phyloP scores from a whole-genome alignment of 2,888 invertebrate species.

The Pandemis cinnamomeana region DNA sequence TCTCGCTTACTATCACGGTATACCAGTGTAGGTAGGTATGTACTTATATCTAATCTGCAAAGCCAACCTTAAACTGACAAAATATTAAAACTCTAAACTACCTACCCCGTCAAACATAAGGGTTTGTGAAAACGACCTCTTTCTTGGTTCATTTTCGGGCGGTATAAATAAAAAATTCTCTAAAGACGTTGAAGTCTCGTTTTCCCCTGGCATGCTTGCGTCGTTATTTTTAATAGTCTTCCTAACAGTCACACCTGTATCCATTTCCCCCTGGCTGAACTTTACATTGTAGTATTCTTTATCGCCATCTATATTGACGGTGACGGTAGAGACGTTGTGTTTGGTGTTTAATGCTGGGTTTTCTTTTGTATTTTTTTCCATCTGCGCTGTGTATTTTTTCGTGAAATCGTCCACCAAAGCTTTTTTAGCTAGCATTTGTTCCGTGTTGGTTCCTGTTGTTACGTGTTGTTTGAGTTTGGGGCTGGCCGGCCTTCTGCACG shows the following conservation, averaged over 20 bases:
- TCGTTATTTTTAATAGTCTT: slow-evolving; percentile 50
- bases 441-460: slow-evolving; percentile 52
- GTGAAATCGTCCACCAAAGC: slow-evolving; percentile 63
- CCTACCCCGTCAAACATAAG: slow-evolving; percentile 43
- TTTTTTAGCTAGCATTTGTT: slow-evolving; percentile 59
- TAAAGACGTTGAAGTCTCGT: slow-evolving; percentile 44
- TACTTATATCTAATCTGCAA: no score
- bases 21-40: no score
- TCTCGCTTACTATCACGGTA: no score
- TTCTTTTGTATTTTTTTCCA: slow-evolving; percentile 46
- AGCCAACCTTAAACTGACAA: neutral
- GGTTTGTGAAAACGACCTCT: slow-evolving; percentile 44
- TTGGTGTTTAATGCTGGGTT: slow-evolving; percentile 44
- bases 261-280: slow-evolving; percentile 55
- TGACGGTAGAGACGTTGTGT: slow-evolving; percentile 58
- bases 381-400: slow-evolving; percentile 51
- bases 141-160: slow-evolving; percentile 43
- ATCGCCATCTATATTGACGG: slow-evolving; percentile 66
- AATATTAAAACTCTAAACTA: slow-evolving; percentile 7
- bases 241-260: slow-evolving; percentile 58
- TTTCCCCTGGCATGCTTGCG: slow-evolving; percentile 33
- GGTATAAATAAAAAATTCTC: slow-evolving; percentile 50
- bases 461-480: slow-evolving; percentile 38
- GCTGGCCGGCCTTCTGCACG: slow-evolving; percentile 32
- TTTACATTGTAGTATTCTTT: slow-evolving; percentile 65